Base-by-base conservation (phyloP, 2,888 invertebrate species). In the Himalopsyche anomala region DNA sequence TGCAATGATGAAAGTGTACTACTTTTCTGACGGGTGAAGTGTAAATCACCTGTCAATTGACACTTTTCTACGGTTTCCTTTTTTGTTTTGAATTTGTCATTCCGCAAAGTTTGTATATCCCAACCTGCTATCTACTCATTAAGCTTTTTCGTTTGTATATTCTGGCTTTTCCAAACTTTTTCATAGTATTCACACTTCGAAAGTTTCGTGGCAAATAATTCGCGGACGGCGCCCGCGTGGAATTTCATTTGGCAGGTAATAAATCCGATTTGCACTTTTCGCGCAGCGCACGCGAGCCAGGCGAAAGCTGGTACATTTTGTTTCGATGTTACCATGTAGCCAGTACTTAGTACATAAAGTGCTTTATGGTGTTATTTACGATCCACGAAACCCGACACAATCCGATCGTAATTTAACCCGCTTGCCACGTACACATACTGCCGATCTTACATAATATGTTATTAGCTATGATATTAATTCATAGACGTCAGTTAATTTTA, bases 251-350 rank as follows among this genome's bases (percentile, higher is more conserved):
- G 8, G 51, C 51, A 3, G 9, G 9, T 62, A 62, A 62, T 62
- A 62, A 62, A 62, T 62, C 62, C 28, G 62, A 62, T 62, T 62
- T 62, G 62, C 62, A 62, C 62, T 62, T 15, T 62, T 62, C 62
- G n/a, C 62, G 28, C 19, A 8, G 19, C 28, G 62, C 62, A 62
- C 62, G 62, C 62, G 62, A 62, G 9, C 28, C n/a, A 11, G 28
- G 19, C 62, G 62, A 62, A 62, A 19, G 51, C 11, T 62, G n/a
- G 62, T 62, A 62, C 62, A 62, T 28, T 62, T 19, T 62, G 5
- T 62, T 62, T 15, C 2, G 8, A 28, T 62, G 62, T 19, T n/a
- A 56, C 62, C 9, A 56, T 55, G 56, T 56, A 56, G n/a, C 0
- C 51, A 0, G 8, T 62, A 62, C 62, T 62, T n/a, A 19, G n/a